A percentile compares a stretch with the other conserved stretches of the same genome.
phyloP scores from a whole-genome alignment of 2,113 vertebrate genomes.

The Muntiacus reevesi region DNA sequence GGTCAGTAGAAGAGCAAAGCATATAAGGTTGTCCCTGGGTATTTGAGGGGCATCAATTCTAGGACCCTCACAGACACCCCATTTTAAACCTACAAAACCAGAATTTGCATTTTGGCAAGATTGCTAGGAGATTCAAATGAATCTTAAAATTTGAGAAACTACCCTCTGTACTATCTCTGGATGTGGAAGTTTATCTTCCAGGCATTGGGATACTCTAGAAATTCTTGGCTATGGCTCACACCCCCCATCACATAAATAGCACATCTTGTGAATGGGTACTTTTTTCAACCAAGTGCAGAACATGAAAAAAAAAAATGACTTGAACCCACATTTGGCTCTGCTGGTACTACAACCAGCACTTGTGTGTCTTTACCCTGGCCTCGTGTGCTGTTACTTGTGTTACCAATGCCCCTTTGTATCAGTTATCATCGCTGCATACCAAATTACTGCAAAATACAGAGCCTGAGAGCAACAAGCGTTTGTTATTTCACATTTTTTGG shows the following conservation, averaged over 20 bases:
- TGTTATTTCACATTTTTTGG: neutral
- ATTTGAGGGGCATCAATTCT: neutral
- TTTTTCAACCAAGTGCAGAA: conserved; percentile 1
- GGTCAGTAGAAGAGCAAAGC: neutral
- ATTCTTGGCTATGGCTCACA: neutral
- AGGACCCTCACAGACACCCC: neutral
- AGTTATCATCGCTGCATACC: neutral
- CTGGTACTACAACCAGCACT: neutral
- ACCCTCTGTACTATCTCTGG: neutral
- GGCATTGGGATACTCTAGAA: neutral
- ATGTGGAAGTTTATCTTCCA: neutral
- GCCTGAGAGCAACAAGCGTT: neutral
- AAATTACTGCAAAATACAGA: neutral
- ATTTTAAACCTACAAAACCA: neutral
- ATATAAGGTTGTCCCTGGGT: neutral
- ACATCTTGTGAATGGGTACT: neutral
- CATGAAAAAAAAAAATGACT: neutral
- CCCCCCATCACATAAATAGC: neutral
- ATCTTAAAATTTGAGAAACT: neutral
- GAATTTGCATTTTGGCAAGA: neutral
- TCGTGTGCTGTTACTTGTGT: neutral
- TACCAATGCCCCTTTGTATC: neutral
- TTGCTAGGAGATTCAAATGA: neutral
- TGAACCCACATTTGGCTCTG: neutral
- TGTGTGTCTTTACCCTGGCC: neutral